Evolutionary conservation across 2,888 invertebrate genomes (phyloP).

Genomic region (Clusia tigrina): DNA sequence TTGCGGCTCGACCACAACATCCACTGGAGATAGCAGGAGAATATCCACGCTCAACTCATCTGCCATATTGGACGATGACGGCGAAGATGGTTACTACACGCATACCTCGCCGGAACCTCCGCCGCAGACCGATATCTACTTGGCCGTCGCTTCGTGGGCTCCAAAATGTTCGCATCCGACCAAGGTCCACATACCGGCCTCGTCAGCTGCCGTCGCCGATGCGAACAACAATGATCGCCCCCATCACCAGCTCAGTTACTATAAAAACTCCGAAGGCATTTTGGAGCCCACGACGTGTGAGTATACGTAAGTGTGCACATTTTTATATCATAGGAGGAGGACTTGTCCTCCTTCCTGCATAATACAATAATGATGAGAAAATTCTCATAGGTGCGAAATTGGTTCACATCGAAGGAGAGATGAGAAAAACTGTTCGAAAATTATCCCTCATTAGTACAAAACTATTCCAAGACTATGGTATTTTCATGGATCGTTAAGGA

Average conservation of each 20-base stretch:
- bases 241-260: constrained; percentile 27
- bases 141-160: constrained; percentile 78
- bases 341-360: too few relatives aligned
- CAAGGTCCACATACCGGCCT: constrained; percentile 51
- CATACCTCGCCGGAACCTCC: constrained; percentile 53
- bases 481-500: too few relatives aligned
- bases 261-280: constrained; percentile 47
- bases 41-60: neutral
- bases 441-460: too few relatives aligned
- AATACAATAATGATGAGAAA: too few relatives aligned
- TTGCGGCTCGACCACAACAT: constrained; percentile 30
- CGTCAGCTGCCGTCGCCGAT: constrained; percentile 35
- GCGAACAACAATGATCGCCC: constrained; percentile 39
- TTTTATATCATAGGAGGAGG: too few relatives aligned
- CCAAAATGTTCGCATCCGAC: constrained; percentile 70
- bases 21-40: constrained; percentile 32
- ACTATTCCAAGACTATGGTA: too few relatives aligned
- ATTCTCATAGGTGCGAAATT: too few relatives aligned
- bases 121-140: constrained; percentile 72
- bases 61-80: constrained; percentile 34
- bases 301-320: constrained; percentile 57
- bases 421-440: too few relatives aligned
- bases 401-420: too few relatives aligned
- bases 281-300: constrained; percentile 63
- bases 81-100: constrained; percentile 57